Evolutionary conservation across 2,888 invertebrate genomes (phyloP), one percentile per base, ranked within the genome.

Genomic region (Glyphotaelius pellucidus): DNA sequence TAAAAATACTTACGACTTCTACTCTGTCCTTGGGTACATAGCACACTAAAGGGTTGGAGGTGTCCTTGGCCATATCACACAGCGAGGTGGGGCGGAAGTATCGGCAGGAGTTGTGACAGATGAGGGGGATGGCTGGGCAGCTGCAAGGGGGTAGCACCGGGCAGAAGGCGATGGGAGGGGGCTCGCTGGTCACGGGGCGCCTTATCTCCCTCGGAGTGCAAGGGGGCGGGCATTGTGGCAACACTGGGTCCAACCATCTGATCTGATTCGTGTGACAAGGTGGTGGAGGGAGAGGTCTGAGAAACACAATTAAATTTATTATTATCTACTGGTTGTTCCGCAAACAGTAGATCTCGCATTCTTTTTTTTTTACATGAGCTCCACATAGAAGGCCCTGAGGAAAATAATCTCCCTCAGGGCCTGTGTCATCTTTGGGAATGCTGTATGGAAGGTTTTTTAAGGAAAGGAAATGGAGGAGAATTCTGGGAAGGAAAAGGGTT

Each of bases 101-200:
- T 15, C 52, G 52, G n/a, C 87, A 87, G 52, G 81, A 81, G 79
- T 91, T 89, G 89, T 91, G 91, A 42, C 81, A 81, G 1, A 91
- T 91, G 7, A 91, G 67, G 3, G 91, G 91, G 15, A 35, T n/a
- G 9, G 32, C 83, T 0, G 81, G 89, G 35, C 91, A 91, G 84
- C 15, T 91, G 81, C 91, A 91, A 14, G 91, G 91, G 9, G 91
- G 91, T n/a, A 91, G 67, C 2, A 91, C 52, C 12, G 91, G 91
- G 67, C 89, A 91, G 52, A 81, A 67, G 31, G 89, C 89, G 4
- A 89, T 89, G 32, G 89, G 89, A 11, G 91, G 91, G 9, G 91
- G 91, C 84, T 91, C 91, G 2, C 83, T 79, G 14, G 67, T 83
- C 32, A 89, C 83, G 15, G 31, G 25, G 25, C 7, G n/a, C 32